These are phyloP conservation scores for Trachymyrmex septentrionalis DNA, from an alignment of 1,140 invertebrate species.

Conservation along the genomic window DNA sequence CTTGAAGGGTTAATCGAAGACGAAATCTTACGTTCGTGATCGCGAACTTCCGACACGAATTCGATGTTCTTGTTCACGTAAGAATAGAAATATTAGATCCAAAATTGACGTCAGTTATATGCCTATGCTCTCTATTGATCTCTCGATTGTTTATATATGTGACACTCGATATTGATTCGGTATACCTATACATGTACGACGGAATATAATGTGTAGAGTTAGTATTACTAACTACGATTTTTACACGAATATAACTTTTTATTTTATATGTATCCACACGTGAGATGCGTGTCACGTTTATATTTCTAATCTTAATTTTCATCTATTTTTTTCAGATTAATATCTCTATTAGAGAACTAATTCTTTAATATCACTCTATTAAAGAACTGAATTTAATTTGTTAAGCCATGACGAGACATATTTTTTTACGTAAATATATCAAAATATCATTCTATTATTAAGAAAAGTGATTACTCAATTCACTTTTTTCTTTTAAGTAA, in stretches of 20 bases:
- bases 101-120: constrained; percentile 47
- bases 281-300: not conserved
- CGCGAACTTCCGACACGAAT: not conserved
- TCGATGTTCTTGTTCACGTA: not conserved
- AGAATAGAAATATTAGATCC: constrained; percentile 5
- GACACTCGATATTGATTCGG: constrained; percentile 30
- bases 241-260: constrained; percentile 5
- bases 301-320: not conserved
- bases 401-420: too few relatives aligned
- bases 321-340: not conserved
- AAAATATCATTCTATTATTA: too few relatives aligned
- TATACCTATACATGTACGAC: not conserved
- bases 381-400: not conserved
- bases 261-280: not conserved
- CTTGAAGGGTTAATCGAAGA: constrained; percentile 7
- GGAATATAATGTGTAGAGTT: constrained; percentile 30
- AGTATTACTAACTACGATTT: constrained; percentile 27
- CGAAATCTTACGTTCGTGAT: constrained; percentile 2
- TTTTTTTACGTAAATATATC: not conserved
- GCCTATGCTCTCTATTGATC: constrained; percentile 44
- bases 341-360: not conserved
- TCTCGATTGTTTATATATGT: constrained; percentile 41
- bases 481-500: too few relatives aligned
- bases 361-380: not conserved
- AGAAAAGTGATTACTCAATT: too few relatives aligned